Base-by-base conservation (phyloP, 1,140 invertebrate genomes). In the Whitmania pigra region DNA sequence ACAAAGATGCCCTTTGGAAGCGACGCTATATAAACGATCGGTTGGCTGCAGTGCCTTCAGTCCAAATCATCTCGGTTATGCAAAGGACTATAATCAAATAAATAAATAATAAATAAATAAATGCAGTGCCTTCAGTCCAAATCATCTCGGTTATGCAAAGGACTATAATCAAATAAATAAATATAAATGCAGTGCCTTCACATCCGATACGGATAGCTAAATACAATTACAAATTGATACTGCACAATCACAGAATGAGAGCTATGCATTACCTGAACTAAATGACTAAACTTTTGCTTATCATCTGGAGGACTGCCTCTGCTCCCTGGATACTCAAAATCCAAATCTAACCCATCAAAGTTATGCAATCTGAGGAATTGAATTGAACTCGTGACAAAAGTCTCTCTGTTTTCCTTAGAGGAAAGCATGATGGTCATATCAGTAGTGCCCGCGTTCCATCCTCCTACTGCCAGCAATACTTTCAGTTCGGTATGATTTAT, bases 271-370 rank as follows among this genome's bases (percentile, higher is more conserved):
- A 88, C 88, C 83, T 87, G 84, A 13, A 92, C 81, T 1, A 94
- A 81, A 80, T 87, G 87, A 2, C 87, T 87, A 74, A 90, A 91
- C 77, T 91, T 91, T 0, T 86, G 83, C 73, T 87, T 88, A 80
- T 98, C 94, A 63, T 89, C 88, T 0, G 91, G 87, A 77, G 93
- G 92, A 73, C 94, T 94, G 79, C 96, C 93, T 55, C 93, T 84
- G 79, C 89, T 88, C 0, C 89, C 89, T 0, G 94, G 94, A 84
- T 97, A 97, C 79, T 96, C 93, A 93, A 93, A 97, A 79, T 96
- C 93, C 75, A 97, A 84, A 82, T 97, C 94, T 27, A 97, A 85
- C 13, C 94, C 94, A 83, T 97, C 92, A 79, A 96, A 96, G 78
- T 91, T 89, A 81, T 95, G 92, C 78, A 91, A 89, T 73, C 93